Percentiles rank a stretch among this genome's conserved stretches.
These are phyloP conservation scores for Mola mola DNA, from an alignment of 2,113 vertebrate species.

Conservation along the genomic window DNA sequence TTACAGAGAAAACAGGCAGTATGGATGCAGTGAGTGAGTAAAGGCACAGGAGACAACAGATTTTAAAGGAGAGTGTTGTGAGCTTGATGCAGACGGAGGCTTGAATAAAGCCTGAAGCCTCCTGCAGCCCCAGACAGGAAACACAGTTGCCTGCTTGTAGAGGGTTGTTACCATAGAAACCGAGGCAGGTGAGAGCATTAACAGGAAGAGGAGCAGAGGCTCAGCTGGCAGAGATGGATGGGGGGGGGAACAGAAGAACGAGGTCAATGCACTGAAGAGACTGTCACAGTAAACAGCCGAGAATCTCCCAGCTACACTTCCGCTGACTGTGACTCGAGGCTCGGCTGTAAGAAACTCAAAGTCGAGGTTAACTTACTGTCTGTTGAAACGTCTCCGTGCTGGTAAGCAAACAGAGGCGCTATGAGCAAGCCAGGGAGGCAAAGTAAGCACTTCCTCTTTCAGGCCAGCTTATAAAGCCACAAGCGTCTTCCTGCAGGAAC, in stretches of 20 bases:
- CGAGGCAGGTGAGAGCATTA: conserved; percentile 72
- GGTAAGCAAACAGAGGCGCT: conserved; percentile 27
- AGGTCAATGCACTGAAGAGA: conserved; percentile 52
- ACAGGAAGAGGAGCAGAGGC: conserved; percentile 72
- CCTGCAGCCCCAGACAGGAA: conserved; percentile 71
- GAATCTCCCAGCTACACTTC: conserved; percentile 25
- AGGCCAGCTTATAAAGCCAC: conserved; percentile 8
- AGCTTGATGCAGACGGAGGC: conserved; percentile 24
- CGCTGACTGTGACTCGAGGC: conserved; percentile 47
- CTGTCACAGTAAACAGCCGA: conserved; percentile 22
- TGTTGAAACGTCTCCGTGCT: conserved; percentile 20
- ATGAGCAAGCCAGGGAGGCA: conserved; percentile 21
- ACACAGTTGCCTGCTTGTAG: conserved; percentile 30
- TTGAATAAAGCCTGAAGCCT: background rate
- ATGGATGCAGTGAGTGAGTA: background rate
- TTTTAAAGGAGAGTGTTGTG: background rate
- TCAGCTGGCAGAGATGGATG: conserved; percentile 48
- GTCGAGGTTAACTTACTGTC: conserved; percentile 24
- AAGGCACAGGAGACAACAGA: background rate
- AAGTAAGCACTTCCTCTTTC: conserved; percentile 47
- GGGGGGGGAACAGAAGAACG: conserved; percentile 41
- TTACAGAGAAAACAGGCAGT: too few species aligned
- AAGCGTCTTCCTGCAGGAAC: conserved; percentile 26
- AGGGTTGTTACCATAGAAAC: conserved; percentile 74
- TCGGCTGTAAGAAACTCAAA: conserved; percentile 41